These are phyloP conservation scores for Thalassarche chlororhynchos DNA, from an alignment of 2,113 vertebrate genomes.

Conservation along the genomic window DNA sequence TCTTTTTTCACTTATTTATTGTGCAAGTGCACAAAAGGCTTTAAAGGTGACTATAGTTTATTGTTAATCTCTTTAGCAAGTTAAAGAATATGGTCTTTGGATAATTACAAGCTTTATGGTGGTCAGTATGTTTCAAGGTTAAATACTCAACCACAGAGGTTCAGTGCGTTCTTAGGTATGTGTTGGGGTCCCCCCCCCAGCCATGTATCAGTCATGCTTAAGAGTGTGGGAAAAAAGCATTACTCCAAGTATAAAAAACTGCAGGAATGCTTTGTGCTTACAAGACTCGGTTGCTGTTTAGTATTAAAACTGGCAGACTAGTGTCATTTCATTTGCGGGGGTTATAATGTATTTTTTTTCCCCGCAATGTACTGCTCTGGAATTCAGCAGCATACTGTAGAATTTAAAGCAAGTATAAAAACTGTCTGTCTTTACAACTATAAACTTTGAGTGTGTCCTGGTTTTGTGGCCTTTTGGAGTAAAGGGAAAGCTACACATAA, in stretches of 20 bases:
- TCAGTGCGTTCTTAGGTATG: not conserved
- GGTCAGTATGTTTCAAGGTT: not conserved
- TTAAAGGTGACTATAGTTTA: not conserved
- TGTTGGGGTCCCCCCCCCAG: not conserved
- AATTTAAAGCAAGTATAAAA: not conserved
- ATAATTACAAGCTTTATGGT: not conserved
- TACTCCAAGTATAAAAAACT: not conserved
- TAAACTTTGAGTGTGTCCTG: not conserved
- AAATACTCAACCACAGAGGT: not conserved
- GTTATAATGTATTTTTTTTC: not conserved
- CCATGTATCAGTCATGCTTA: not conserved
- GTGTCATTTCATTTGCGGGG: not conserved
- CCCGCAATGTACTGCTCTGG: not conserved
- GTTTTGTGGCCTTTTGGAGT: not conserved
- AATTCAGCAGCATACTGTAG: not conserved
- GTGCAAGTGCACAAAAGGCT: not conserved
- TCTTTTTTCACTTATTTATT: not conserved
- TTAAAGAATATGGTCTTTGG: not conserved
- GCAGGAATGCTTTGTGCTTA: not conserved
- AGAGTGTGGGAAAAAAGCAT: not conserved
- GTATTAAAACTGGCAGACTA: not conserved
- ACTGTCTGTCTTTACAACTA: not conserved
- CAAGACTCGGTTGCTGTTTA: not conserved
- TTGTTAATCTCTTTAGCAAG: not conserved
- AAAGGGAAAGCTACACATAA: not conserved